Evolutionary conservation across 2,888 invertebrate species (phyloP), one percentile per base, ranked within the genome.

Genomic region (Hemistola chrysoprasaria): DNA sequence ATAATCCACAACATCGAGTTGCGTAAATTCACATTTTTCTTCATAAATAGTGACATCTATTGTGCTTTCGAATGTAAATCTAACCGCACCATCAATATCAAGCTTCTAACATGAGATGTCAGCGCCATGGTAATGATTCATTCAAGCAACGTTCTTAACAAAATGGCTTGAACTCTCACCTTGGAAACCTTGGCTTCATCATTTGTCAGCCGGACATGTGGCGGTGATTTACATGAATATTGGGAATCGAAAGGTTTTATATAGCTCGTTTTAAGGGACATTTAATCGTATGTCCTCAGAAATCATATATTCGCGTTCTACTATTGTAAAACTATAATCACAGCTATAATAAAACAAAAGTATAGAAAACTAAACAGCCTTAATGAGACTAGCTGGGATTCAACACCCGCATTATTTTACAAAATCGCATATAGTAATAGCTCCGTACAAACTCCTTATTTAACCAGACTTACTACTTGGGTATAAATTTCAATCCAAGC

Each of bases 131-230:
- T 51, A 50, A 51, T 65, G 62, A 62, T 53, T 62, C 57, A 65
- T 48, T 49, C 46, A 45, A 37, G 40, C 50, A 43, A 42, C 53
- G 52, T 53, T 60, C 50, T 41, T 46, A 54, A 59, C 54, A 53
- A 56, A 59, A 59, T 45, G 38, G 56, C 50, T 60, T 68, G 71
- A 73, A 69, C 77, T 71, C 56, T 71, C 52, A 71, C 56, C 42
- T 50, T 47, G 55, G 59, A 58, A 61, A 61, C 59, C 56, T 59
- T 56, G 53, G 56, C 59, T 71, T 71, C 66, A 64, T 76, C 68
- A 71, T 76, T 73, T 74, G 77, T 76, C 75, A 70, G 71, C 51
- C 58, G 53, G 56, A 63, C 65, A 56, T 64, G 57, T 57, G 51
- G 53, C 47, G 44, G 56, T 54, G 57, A 65, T 75, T 75, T 71